These are phyloP conservation scores for Rhodeus uyekii DNA, from an alignment of 2,797 vertebrate species.

Conservation along the genomic window DNA sequence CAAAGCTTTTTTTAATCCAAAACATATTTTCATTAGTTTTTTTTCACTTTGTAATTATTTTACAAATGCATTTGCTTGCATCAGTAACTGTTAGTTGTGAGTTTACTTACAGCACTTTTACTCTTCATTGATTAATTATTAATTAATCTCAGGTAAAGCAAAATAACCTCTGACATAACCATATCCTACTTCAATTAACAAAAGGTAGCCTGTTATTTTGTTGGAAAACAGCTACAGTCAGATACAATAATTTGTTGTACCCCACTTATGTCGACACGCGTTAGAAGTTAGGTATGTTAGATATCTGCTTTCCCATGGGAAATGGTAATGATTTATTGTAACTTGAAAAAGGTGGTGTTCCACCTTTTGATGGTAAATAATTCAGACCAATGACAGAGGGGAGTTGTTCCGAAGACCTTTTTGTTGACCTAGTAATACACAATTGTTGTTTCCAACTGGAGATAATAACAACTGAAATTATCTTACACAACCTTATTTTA, in stretches of 20 bases:
- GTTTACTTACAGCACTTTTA: not conserved
- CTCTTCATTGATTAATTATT: constrained; percentile 22
- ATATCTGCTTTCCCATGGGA: not conserved
- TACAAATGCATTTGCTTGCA: not conserved
- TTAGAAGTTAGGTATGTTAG: not conserved
- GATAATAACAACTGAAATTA: not conserved
- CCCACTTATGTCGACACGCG: too few species aligned
- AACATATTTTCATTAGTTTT: constrained; percentile 27
- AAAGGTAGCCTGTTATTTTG: not conserved
- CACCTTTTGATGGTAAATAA: not conserved
- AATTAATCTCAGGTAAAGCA: not conserved
- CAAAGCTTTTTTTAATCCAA: constrained; percentile 24
- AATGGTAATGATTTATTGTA: not conserved
- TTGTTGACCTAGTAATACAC: too few species aligned
- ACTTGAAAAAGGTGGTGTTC: not conserved
- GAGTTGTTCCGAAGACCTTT: not conserved
- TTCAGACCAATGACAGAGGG: not conserved
- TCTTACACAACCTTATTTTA: not conserved
- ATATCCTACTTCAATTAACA: not conserved
- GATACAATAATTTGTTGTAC: not conserved
- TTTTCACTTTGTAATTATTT: constrained; percentile 39
- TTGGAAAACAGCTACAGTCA: not conserved
- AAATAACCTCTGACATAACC: constrained; percentile 14
- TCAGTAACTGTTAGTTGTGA: constrained; percentile 13
- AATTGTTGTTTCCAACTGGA: not conserved